phyloP scores from a whole-genome alignment of 2,888 invertebrate species.

The Scaeva pyrastri region DNA sequence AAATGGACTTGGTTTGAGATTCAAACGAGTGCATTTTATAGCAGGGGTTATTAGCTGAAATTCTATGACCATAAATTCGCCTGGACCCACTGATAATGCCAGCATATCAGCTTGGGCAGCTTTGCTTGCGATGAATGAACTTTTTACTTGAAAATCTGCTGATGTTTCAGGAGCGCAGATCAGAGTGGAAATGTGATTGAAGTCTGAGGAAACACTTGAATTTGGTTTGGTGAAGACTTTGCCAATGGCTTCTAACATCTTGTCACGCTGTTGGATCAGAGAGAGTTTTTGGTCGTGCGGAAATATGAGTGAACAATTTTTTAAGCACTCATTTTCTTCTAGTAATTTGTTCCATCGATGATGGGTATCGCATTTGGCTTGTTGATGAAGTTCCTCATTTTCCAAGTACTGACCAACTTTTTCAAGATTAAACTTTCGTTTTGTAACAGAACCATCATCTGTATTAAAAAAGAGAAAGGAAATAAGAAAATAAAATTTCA shows the following conservation, averaged over 20 bases:
- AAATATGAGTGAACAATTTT: slow-evolving; percentile 89
- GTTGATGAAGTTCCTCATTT: slow-evolving; percentile 89
- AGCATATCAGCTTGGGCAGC: slow-evolving; percentile 79
- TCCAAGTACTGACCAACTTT: slow-evolving; percentile 95
- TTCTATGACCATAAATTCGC: slow-evolving; percentile 82
- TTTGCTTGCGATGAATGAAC: slow-evolving; percentile 80
- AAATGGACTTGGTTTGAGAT: slow-evolving; percentile 84
- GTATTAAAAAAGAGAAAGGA: neutral
- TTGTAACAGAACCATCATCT: slow-evolving; percentile 80
- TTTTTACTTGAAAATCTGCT: slow-evolving; percentile 77
- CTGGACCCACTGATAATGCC: slow-evolving; percentile 79
- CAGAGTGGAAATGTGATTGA: slow-evolving; percentile 85
- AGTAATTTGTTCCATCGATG: slow-evolving; percentile 93
- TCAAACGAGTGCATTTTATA: slow-evolving; percentile 85
- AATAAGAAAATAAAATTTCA: neutral
- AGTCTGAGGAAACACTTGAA: slow-evolving; percentile 87
- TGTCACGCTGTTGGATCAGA: slow-evolving; percentile 91
- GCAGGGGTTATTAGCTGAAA: slow-evolving; percentile 81
- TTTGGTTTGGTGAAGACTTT: slow-evolving; percentile 88
- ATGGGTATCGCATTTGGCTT: slow-evolving; percentile 86
- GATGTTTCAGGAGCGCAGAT: slow-evolving; percentile 82
- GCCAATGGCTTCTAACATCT: slow-evolving; percentile 88
- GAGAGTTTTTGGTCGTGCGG: slow-evolving; percentile 91
- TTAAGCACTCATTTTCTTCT: slow-evolving; percentile 89
- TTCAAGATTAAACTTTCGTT: slow-evolving; percentile 91